These are phyloP conservation scores for Antechinus stuartii DNA, from an alignment of 2,113 vertebrate species.

Conservation along the genomic window DNA sequence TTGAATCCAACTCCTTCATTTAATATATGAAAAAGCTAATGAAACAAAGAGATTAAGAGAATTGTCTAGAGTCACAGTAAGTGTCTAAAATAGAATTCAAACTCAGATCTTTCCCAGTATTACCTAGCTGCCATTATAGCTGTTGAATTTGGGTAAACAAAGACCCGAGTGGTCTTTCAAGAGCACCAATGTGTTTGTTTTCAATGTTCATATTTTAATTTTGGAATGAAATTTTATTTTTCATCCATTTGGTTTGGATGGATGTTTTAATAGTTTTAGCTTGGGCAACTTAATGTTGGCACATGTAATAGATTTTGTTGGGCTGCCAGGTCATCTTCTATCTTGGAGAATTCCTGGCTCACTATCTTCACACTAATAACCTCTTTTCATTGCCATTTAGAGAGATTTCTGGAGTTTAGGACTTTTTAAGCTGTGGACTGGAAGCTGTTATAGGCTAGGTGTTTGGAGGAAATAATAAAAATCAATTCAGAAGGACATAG, in stretches of 20 bases:
- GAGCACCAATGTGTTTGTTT: not conserved
- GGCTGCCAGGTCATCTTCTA: not conserved
- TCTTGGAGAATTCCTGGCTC: not conserved
- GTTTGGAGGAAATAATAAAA: conserved; percentile 1
- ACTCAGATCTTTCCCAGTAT: not conserved
- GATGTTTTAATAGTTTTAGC: not conserved
- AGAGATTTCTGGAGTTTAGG: not conserved
- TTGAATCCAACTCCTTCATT: not conserved
- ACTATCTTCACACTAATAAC: not conserved
- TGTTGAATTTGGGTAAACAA: not conserved
- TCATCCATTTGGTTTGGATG: not conserved
- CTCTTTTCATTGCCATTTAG: not conserved
- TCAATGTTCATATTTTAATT: not conserved
- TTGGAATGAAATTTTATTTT: not conserved
- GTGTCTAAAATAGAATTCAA: not conserved
- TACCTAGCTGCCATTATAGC: not conserved
- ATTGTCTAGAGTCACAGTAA: not conserved
- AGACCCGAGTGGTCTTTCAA: not conserved
- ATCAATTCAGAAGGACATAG: not conserved
- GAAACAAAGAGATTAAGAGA: not conserved
- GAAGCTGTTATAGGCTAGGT: not conserved
- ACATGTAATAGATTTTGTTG: not conserved
- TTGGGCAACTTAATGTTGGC: not conserved
- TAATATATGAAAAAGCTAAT: not conserved
- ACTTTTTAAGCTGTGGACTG: not conserved